Evolutionary conservation across 64 coral and sea anemone species (phyloP).

Genomic region (Platygyra sinensis): DNA sequence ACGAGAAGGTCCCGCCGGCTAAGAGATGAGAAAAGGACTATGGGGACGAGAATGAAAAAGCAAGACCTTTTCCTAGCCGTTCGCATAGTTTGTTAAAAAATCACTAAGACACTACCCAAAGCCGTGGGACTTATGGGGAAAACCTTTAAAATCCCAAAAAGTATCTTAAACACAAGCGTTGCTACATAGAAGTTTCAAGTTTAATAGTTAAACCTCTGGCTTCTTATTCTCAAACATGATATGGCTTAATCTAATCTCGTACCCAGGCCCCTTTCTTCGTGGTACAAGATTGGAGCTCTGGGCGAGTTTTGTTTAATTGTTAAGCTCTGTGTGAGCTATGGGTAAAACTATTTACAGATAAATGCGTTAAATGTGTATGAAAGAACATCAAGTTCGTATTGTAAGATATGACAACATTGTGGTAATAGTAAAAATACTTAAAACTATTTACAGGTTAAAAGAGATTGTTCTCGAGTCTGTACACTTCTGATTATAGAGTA

Average conservation of each 20-base stretch:
- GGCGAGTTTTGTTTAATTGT: background rate
- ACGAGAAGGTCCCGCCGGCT: no score
- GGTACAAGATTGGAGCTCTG: background rate
- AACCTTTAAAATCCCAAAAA: no score
- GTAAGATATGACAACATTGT: constrained; percentile 20
- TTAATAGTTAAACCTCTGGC: background rate
- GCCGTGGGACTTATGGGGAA: no score
- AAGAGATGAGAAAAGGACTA: no score
- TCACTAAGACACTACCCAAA: no score
- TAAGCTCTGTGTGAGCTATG: background rate
- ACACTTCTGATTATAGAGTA: background rate
- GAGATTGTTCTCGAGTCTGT: background rate
- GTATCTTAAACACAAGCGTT: background rate
- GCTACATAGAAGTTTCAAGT: background rate
- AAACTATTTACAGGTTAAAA: constrained; percentile 37
- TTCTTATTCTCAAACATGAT: constrained; percentile 6
- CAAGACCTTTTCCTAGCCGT: no score
- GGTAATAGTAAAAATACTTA: constrained; percentile 51
- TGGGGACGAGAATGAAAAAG: no score
- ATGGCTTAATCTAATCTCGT: background rate
- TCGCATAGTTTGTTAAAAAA: no score
- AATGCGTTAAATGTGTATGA: constrained; percentile 10
- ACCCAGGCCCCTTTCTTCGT: background rate
- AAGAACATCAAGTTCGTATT: constrained; percentile 10
- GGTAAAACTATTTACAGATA: constrained; percentile 16